Percentiles rank a stretch among this genome's conserved stretches.
These are phyloP conservation scores for Coecobrya sp. DNA, from an alignment of 2,888 invertebrate species.

Conservation along the genomic window DNA sequence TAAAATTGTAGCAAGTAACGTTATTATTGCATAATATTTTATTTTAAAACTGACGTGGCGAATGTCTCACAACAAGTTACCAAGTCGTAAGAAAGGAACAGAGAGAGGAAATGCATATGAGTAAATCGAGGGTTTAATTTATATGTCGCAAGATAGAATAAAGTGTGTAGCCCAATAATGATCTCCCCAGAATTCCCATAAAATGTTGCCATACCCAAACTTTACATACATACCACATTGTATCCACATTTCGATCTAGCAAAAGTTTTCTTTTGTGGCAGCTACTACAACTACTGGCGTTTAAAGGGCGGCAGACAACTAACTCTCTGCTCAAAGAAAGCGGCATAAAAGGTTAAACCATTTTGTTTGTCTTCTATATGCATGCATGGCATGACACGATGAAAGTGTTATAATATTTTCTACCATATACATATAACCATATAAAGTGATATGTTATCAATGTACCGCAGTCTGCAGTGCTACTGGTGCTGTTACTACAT, in stretches of 20 bases:
- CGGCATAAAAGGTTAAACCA: conserved; percentile 74
- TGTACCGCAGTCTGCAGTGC: conserved; percentile 13
- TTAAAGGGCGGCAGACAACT: conserved; percentile 33
- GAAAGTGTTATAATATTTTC: background rate
- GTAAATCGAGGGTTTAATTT: conserved; percentile 25
- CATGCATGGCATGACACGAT: background rate
- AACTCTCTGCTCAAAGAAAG: conserved; percentile 30
- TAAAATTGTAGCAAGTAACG: background rate
- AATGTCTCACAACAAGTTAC: conserved; percentile 41
- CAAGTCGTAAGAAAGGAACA: background rate
- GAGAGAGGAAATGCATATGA: conserved; percentile 9
- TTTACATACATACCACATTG: conserved; percentile 8
- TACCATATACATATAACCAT: background rate
- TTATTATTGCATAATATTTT: conserved; percentile 47
- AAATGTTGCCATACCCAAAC: conserved; percentile 45
- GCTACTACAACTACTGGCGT: background rate
- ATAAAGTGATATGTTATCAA: background rate
- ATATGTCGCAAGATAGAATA: conserved; percentile 28
- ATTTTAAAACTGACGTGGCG: conserved; percentile 42
- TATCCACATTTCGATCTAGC: conserved; percentile 13
- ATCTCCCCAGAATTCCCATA: conserved; percentile 27
- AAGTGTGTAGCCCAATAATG: conserved; percentile 23
- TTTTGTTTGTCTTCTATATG: conserved; percentile 33
- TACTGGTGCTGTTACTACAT: background rate
- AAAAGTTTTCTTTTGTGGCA: conserved; percentile 1